These are phyloP conservation scores for Drosophila macrospina DNA, from an alignment of 2,888 invertebrate species.

Conservation along the genomic window DNA sequence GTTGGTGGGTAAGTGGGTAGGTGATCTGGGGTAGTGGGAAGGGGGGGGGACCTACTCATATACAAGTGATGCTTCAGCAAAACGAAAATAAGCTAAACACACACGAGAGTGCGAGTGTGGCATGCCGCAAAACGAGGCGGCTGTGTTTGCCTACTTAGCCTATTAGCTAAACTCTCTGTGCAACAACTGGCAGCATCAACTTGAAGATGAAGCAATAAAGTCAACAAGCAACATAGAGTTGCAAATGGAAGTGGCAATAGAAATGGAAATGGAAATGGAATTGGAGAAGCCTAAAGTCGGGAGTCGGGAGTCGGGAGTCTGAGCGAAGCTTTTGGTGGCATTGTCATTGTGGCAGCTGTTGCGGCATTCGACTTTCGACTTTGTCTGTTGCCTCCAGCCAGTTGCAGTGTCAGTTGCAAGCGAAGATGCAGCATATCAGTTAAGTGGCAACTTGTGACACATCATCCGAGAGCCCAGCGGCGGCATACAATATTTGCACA, in stretches of 20 bases:
- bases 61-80: constrained; percentile 34
- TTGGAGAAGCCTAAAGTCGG: constrained; percentile 1
- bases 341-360: constrained; percentile 35
- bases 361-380: constrained; percentile 1
- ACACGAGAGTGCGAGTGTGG: constrained; percentile 6
- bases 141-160: constrained; percentile 27
- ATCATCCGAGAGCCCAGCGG: constrained; percentile 1
- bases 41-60: constrained; percentile 2
- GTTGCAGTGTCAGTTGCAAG: constrained; percentile 27
- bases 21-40: background rate
- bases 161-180: constrained; percentile 49
- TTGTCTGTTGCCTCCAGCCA: background rate
- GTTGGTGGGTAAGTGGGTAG: background rate
- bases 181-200: constrained; percentile 31
- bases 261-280: constrained; percentile 1
- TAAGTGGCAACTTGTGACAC: constrained; percentile 13
- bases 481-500: constrained; percentile 38
- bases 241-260: background rate
- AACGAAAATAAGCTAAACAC: constrained; percentile 35
- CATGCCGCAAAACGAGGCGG: constrained; percentile 36
- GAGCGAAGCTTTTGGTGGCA: constrained; percentile 9
- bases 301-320: background rate
- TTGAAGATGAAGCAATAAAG: constrained; percentile 60
- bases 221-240: constrained; percentile 14
- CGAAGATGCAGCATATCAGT: constrained; percentile 31